These are phyloP conservation scores for Acleris sparsana DNA, from an alignment of 2,888 invertebrate species.

Conservation along the genomic window DNA sequence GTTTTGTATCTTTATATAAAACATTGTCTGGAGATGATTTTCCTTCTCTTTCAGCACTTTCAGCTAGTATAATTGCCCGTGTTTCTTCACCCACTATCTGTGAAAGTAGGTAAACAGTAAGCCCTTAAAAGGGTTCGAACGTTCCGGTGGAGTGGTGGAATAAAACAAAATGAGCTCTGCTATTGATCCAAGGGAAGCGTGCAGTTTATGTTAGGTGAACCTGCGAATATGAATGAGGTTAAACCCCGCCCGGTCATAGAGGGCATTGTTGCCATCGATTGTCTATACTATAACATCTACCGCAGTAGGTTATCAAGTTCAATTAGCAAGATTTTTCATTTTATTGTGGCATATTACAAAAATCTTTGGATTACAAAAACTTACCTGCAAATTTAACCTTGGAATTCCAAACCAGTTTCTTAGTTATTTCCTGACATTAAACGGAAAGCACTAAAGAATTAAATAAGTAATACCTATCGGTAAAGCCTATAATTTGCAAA, in stretches of 20 bases:
- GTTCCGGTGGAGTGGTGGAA: constrained; percentile 64
- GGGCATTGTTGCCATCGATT: background rate
- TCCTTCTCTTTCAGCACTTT: constrained; percentile 41
- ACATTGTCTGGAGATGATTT: constrained; percentile 4
- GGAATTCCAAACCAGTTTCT: too few relatives aligned
- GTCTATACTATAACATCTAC: background rate
- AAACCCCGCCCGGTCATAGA: background rate
- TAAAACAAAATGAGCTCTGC: constrained; percentile 76
- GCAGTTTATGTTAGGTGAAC: constrained; percentile 63
- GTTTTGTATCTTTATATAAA: too few relatives aligned
- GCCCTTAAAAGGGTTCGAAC: constrained; percentile 72
- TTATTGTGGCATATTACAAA: background rate
- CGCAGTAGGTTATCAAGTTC: too few relatives aligned
- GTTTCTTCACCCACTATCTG: constrained; percentile 52
- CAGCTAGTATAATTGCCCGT: constrained; percentile 59
- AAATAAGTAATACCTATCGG: too few relatives aligned
- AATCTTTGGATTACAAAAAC: too few relatives aligned
- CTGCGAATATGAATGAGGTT: constrained; percentile 56
- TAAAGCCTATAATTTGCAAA: too few relatives aligned
- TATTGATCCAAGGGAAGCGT: constrained; percentile 65
- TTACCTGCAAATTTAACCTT: too few relatives aligned
- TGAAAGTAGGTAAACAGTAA: constrained; percentile 61
- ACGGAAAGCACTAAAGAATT: too few relatives aligned
- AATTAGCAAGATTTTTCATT: background rate
- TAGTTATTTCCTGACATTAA: too few relatives aligned